phyloP scores from a whole-genome alignment of 2,797 vertebrate species.

The Bovichtus variegatus region DNA sequence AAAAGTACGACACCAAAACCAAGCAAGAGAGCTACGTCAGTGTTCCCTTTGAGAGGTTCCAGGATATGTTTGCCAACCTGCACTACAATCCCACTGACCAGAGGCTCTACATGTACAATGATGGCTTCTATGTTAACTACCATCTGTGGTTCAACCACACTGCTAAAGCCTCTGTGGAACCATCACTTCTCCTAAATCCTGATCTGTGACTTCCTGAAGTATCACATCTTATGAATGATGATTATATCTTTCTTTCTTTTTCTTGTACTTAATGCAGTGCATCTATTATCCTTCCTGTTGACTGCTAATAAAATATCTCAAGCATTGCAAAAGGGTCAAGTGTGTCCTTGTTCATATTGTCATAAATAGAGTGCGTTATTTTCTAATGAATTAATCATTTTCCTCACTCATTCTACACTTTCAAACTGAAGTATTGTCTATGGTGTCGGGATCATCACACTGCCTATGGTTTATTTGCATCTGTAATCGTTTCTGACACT shows the following conservation, averaged over 20 bases:
- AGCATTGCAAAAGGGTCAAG: conserved; percentile 51
- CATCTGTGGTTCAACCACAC: conserved; percentile 76
- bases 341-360: conserved; percentile 32
- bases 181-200: conserved; percentile 19
- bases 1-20: conserved; percentile 79
- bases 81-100: conserved; percentile 83
- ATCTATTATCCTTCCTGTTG: neutral
- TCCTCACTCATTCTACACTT: neutral
- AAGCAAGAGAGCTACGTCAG: conserved; percentile 69
- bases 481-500: neutral
- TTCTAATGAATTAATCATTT: neutral
- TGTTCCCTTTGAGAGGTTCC: conserved; percentile 77
- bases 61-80: conserved; percentile 71
- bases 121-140: conserved; percentile 81
- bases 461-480: neutral
- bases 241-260: neutral
- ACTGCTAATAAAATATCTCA: conserved; percentile 64
- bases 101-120: conserved; percentile 84
- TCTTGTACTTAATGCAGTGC: conserved; percentile 2
- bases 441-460: neutral
- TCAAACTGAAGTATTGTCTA: neutral
- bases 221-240: neutral
- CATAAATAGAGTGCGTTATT: neutral
- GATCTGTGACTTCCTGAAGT: conserved; percentile 4
- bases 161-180: conserved; percentile 25